A percentile compares a stretch with the other conserved stretches of the same genome.
Evolutionary conservation across 2,888 invertebrate species (phyloP).

Genomic region (Drosophila monieri): DNA sequence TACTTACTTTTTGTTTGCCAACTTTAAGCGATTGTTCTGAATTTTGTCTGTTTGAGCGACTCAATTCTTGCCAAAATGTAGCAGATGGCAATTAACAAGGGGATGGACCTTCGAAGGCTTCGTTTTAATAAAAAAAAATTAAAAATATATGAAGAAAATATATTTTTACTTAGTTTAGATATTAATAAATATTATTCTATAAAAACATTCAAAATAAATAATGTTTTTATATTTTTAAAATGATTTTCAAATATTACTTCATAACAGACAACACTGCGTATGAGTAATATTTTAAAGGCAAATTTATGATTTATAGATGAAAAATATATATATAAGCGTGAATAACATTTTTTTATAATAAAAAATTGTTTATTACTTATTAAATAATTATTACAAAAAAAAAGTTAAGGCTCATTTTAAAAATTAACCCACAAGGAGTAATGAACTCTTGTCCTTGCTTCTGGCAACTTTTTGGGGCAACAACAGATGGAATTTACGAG

Average conservation of each 20-base stretch:
- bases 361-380: not conserved
- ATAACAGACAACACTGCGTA: not conserved
- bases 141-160: not conserved
- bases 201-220: not conserved
- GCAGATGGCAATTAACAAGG: conserved; percentile 51
- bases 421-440: not conserved
- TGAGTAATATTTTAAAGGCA: not conserved
- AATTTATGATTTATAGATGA: too few species aligned
- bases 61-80: conserved; percentile 41
- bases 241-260: not conserved
- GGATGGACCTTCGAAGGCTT: not conserved
- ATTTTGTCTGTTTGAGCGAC: conserved; percentile 16
- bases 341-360: too few species aligned
- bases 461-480: conserved; percentile 15
- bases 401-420: not conserved
- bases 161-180: not conserved
- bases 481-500: conserved; percentile 6
- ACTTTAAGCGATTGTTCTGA: conserved; percentile 10
- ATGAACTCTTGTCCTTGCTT: conserved; percentile 40
- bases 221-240: not conserved
- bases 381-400: not conserved
- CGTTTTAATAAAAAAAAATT: not conserved
- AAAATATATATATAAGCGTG: too few species aligned
- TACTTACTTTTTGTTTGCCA: conserved; percentile 2
- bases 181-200: not conserved